Conservation (phyloP, 2,888 invertebrate species). For the Harpalus rufipes region DNA sequence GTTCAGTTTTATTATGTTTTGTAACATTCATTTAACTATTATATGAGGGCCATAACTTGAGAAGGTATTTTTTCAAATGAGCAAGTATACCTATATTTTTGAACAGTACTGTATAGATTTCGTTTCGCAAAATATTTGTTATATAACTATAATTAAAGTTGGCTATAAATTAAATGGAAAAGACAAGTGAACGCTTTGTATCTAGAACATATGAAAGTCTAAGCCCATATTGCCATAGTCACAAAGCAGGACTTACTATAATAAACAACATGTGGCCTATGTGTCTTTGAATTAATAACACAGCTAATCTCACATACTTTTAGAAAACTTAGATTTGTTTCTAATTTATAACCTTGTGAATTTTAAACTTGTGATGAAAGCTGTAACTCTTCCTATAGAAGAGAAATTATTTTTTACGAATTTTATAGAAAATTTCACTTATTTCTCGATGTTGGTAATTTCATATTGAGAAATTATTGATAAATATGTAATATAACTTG, state of each 20-base stretch:
- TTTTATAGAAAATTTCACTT: slow-evolving; percentile 43
- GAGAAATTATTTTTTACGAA: slow-evolving; percentile 37
- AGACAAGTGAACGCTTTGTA: slow-evolving; percentile 47
- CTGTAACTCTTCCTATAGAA: slow-evolving; percentile 19
- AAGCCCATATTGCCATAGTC: neutral
- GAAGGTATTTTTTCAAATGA: neutral
- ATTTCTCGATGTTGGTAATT: neutral
- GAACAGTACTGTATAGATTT: neutral
- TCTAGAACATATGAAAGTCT: slow-evolving; percentile 54
- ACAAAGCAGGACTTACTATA: slow-evolving; percentile 24
- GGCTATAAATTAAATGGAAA: slow-evolving; percentile 1
- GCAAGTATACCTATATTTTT: too few relatives aligned
- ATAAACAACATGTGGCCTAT: slow-evolving; percentile 30
- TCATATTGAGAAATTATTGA: slow-evolving; percentile 25
- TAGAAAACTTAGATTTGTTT: neutral
- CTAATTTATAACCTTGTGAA: slow-evolving; percentile 32
- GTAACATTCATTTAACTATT: too few relatives aligned
- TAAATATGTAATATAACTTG: slow-evolving; percentile 6
- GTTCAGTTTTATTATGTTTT: too few relatives aligned
- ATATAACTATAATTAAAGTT: slow-evolving; percentile 31
- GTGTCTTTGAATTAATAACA: neutral
- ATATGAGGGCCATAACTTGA: too few relatives aligned
- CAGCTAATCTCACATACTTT: neutral
- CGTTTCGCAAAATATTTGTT: neutral
- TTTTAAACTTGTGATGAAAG: slow-evolving; percentile 32